Base-by-base conservation (phyloP, 2,113 vertebrate species). In the Meleagris gallopavo region DNA sequence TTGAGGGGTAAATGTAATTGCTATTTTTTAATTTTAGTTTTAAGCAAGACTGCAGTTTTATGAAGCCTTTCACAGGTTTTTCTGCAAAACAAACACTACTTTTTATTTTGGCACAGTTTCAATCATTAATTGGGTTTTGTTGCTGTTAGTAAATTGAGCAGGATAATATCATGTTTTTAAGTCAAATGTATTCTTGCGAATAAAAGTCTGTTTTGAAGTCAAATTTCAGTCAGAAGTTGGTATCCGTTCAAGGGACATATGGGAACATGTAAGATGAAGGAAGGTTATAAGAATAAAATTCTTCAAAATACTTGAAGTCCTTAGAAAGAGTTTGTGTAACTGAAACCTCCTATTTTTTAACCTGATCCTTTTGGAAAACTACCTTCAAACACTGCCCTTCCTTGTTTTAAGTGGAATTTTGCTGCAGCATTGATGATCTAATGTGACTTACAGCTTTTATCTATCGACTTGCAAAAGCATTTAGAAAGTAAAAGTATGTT, bases 111-210 rank as follows among this genome's bases (percentile, higher is more conserved):
- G 94, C 78, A 67, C 41, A 46, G 57, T 66, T 74, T 89, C 57
- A 85, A 2, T 70, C 79, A 69, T 88, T 92, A 96, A 89, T 95
- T 95, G 85, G 91, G 81, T 80, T 89, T 94, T 95, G 94, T 95
- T 96, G 87, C 60, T 3, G 14, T 94, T 95, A 85, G 78, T 89
- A 94, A 92, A 89, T 92, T 94, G 64, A 91, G 82, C 82, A 95
- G 87, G 80, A 84, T 93, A 78, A 20, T 72, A 52, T 81, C 88
- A 83, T 54, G 70, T 71, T 92, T 90, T 92, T 88, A 83, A 94
- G 71, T 22, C 81, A 86, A 84, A 40, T 54, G 82, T 89, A 57
- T 94, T 90, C n/a, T 92, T 92, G 57, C 86, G 89, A 92, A 85
- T 80, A 74, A 76, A 91, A 92, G 82, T 76, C 65, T 83, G 75